These are phyloP conservation scores for Sylvilagus bachmani DNA, from an alignment of 2,113 vertebrate species.

Conservation along the genomic window DNA sequence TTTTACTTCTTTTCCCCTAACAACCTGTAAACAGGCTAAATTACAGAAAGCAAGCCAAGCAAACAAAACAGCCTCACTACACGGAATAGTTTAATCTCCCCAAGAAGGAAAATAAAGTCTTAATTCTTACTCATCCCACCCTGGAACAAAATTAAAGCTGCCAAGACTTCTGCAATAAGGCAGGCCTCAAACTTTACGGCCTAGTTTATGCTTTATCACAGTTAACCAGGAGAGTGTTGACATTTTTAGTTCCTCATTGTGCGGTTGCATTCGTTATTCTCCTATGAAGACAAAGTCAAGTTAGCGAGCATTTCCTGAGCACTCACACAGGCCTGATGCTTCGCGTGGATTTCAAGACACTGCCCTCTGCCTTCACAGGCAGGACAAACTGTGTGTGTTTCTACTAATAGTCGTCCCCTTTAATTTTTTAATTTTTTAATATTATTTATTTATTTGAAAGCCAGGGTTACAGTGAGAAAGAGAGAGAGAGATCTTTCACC, in stretches of 20 bases:
- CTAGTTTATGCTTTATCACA: constrained; percentile 32
- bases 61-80: constrained; percentile 20
- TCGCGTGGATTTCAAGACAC: constrained; percentile 19
- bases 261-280: not conserved
- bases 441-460: too few species aligned
- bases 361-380: not conserved
- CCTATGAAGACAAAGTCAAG: constrained; percentile 32
- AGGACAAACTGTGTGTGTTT: not conserved
- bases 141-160: not conserved
- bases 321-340: not conserved
- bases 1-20: constrained; percentile 29
- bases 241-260: constrained; percentile 60
- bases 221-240: constrained; percentile 48
- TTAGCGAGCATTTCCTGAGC: not conserved
- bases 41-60: constrained; percentile 23
- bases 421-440: too few species aligned
- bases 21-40: not conserved
- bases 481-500: too few species aligned
- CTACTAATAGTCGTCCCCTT: not conserved
- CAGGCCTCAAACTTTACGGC: not conserved
- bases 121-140: not conserved
- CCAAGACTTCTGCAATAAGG: constrained; percentile 32
- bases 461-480: too few species aligned
- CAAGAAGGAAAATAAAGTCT: constrained; percentile 28
- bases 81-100: not conserved